phyloP scores from a whole-genome alignment of 2,113 vertebrate species.

The Corvus moneduloides region DNA sequence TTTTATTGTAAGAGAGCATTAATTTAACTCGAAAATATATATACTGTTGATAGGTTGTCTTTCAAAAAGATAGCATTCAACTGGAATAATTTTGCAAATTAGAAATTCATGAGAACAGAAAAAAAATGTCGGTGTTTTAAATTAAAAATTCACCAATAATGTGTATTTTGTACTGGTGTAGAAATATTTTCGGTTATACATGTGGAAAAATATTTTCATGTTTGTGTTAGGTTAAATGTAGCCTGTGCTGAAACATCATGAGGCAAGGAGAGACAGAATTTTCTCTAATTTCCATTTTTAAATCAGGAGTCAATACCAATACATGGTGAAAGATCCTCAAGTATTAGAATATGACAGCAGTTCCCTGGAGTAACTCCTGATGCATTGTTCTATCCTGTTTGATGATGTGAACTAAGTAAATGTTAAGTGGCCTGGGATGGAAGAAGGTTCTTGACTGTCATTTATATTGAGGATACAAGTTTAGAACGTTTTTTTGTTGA shows the following conservation, averaged over 20 bases:
- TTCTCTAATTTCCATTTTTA: not conserved
- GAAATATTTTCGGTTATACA: not conserved
- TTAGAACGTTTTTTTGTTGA: not conserved
- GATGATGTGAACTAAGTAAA: not conserved
- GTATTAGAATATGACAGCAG: not conserved
- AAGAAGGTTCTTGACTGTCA: not conserved
- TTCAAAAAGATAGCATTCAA: not conserved
- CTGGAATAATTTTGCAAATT: not conserved
- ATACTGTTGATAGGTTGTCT: not conserved
- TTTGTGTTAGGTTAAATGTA: not conserved
- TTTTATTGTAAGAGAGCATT: constrained; percentile 21
- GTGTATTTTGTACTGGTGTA: not conserved
- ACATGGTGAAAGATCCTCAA: not conserved
- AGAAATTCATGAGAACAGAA: not conserved
- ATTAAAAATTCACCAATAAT: not conserved
- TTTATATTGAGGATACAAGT: not conserved
- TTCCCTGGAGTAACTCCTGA: not conserved
- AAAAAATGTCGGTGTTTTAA: accelerated
- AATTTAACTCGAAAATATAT: not conserved
- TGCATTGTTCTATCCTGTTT: not conserved
- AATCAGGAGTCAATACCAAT: not conserved
- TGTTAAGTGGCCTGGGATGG: not conserved
- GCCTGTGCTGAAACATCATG: not conserved
- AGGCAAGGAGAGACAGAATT: not conserved
- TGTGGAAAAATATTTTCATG: not conserved